These are phyloP conservation scores for Gobio occitaniae DNA, from an alignment of 2,797 vertebrate species.

Conservation along the genomic window DNA sequence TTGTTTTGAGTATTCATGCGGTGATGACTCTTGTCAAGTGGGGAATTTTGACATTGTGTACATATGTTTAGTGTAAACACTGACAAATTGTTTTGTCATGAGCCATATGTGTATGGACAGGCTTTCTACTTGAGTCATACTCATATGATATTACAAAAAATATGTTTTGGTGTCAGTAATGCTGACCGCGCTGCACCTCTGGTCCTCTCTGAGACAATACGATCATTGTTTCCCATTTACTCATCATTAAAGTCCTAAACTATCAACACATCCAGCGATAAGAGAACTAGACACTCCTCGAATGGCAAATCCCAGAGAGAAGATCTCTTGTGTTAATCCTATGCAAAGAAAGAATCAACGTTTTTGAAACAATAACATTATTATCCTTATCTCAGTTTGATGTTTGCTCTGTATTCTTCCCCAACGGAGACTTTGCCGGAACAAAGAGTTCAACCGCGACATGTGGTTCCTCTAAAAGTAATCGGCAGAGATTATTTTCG, in stretches of 20 bases:
- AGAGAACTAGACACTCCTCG: conserved; percentile 50
- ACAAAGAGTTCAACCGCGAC: conserved; percentile 53
- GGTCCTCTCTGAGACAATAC: conserved; percentile 18
- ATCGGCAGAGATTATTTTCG: conserved; percentile 57
- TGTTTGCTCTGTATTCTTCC: conserved; percentile 50
- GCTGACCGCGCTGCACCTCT: conserved; percentile 9
- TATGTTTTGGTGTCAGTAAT: conserved; percentile 14
- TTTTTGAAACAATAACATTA: conserved; percentile 53
- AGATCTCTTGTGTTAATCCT: conserved; percentile 42
- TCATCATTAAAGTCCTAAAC: conserved; percentile 43
- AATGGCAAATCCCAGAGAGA: conserved; percentile 39
- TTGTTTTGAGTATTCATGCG: background rate
- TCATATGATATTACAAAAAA: conserved; percentile 12
- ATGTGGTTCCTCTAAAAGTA: conserved; percentile 47
- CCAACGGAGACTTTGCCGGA: conserved; percentile 46
- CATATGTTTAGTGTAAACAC: conserved; percentile 26
- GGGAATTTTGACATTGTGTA: conserved; percentile 15
- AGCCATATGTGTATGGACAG: conserved; percentile 3
- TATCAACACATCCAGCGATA: conserved; percentile 53
- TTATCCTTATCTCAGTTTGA: conserved; percentile 54
- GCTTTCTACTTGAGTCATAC: conserved; percentile 15
- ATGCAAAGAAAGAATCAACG: conserved; percentile 17
- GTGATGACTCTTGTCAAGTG: conserved; percentile 5
- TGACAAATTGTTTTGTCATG: background rate
- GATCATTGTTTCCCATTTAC: conserved; percentile 28